Evolutionary conservation across 2,888 invertebrate species (phyloP), one percentile per base, ranked within the genome.

Genomic region (Eucera pruinosa): DNA sequence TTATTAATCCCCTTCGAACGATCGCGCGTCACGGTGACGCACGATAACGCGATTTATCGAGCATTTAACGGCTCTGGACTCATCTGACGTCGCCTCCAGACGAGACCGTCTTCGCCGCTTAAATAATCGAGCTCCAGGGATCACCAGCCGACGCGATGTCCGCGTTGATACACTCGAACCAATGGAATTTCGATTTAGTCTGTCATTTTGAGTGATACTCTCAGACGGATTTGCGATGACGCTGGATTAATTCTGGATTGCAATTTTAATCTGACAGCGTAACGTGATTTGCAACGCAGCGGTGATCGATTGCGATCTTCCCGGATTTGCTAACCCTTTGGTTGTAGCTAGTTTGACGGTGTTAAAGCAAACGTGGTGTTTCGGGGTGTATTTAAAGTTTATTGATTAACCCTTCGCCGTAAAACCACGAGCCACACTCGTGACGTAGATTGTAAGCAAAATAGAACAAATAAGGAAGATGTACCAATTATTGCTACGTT

Each of bases 181-280:
- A 13, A 72, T 45, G 65, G 71, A 71, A 75, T 60, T 82, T 75
- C 57, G 58, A 55, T 30, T 69, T 62, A 64, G 72, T 62, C 75
- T 62, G 79, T 79, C 71, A 36, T 50, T 25, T 65, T 41, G 30
- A 36, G 43, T 52, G 69, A 73, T 69, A 47, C 65, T 61, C 11
- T 2, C 11, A 2, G 30, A 52, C 52, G 18, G 52, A 81, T 82
- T 69, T 75, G 39, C 58, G 58, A 65, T 54, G 50, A 57, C 62
- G 71, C 54, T 33, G 60, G 57, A 67, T 80, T 83, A 76, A 77
- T 83, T 73, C 39, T 48, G 52, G 67, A 83, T 73, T 76, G 55
- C 69, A 61, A 72, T 83, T 70, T 82, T 77, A 70, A 78, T 78
- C 60, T 30, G 4, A 20, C 30, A 11, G 41, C 23, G 39, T 9